Base-by-base conservation (phyloP, 2,888 invertebrate species). In the Gisinianus flammeolus region DNA sequence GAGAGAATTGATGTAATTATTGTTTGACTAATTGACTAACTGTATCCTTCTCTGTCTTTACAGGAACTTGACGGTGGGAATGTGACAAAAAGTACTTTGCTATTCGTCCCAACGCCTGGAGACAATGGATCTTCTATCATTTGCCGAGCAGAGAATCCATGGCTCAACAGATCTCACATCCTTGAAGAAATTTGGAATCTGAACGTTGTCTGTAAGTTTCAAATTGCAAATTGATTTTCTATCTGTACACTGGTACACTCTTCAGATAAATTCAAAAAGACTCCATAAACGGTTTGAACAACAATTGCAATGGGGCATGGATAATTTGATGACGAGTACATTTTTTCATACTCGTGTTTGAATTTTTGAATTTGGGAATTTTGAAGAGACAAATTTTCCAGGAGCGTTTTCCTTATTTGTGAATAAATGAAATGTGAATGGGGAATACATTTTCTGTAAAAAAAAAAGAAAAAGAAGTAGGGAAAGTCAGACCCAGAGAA, bases 81-180 rank as follows among this genome's bases (percentile, higher is more conserved):
- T 90, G 86, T 88, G 82, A 94, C 92, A 79, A 89, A 94, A 85
- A 95, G 94, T 89, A 93, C 94, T 85, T 90, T 95, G 85, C 92
- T 93, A 85, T 92, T 94, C 87, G 92, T 92, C 85, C 95, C 95
- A 79, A 90, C 91, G 85, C 93, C 94, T 85, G 93, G 94, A 86
- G 95, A 95, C 88, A 94, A 95, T 87, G 94, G 94, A 85, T 94
- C 94, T 89, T 93, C 93, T 89, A 91, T 96, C 88, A 93, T 93
- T 85, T 95, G 95, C 88, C 91, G 94, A 85, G 94, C 94, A 64
- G 94, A 94, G 89, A 95, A 95, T 90, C 93, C 94, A 87, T 91
- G 91, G 88, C 93, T 95, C 86, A 91, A 91, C 79, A 92, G 93
- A 88, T 94, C 93, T 83, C 82, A 85, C 75, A 92, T 92, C 82